Conservation (phyloP, 1,140 invertebrate genomes). For the Drosophila albomicans region DNA sequence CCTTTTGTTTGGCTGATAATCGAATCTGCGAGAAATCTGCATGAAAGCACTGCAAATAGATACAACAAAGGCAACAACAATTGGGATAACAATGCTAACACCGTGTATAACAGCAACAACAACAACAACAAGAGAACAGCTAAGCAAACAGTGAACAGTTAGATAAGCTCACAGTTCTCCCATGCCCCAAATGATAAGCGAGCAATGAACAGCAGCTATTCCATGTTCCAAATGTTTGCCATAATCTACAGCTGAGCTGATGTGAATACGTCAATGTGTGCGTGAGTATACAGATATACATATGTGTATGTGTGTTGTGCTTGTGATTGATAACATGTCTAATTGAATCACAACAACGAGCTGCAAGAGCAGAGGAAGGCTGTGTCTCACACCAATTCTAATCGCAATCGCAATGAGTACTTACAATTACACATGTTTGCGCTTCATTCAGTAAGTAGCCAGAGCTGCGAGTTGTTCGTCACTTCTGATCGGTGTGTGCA, state of each 20-base stretch:
- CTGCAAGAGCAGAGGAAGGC: not conserved
- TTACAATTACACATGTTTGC: constrained; percentile 81
- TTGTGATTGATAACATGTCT: constrained; percentile 69
- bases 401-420: constrained; percentile 79
- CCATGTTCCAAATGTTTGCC: constrained; percentile 55
- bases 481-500: constrained; percentile 36
- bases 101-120: constrained; percentile 15
- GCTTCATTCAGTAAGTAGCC: constrained; percentile 55
- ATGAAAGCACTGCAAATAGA: constrained; percentile 11
- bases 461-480: constrained; percentile 19
- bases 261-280: constrained; percentile 15
- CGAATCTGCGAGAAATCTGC: constrained; percentile 4
- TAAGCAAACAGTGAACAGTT: constrained; percentile 50
- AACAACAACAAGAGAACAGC: constrained; percentile 7
- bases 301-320: constrained; percentile 33
- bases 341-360: constrained; percentile 69
- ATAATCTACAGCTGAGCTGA: constrained; percentile 47
- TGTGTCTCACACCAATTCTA: constrained; percentile 54
- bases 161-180: constrained; percentile 60
- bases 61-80: constrained; percentile 3
- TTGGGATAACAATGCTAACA: constrained; percentile 4
- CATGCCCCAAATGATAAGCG: constrained; percentile 68
- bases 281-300: constrained; percentile 11
- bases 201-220: constrained; percentile 23
- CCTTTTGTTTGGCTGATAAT: not conserved